Conservation (phyloP, 2,113 vertebrate species). For the Brachypteracias leptosomus region DNA sequence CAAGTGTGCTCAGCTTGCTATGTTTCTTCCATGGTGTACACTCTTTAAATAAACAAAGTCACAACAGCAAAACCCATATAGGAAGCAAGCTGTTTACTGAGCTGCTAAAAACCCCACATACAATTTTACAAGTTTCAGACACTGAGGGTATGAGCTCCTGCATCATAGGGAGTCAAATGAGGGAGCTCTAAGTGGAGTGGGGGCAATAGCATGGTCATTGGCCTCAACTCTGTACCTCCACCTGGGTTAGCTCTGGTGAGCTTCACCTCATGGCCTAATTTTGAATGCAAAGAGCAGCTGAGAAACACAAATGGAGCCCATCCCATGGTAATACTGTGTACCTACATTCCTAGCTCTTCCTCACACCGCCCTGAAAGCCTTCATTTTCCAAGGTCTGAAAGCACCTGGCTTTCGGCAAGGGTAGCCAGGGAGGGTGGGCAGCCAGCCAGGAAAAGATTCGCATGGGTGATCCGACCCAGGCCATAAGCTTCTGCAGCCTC, state of each 20-base stretch:
- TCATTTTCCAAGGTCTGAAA: neutral
- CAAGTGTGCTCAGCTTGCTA: neutral
- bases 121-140: neutral
- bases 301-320: neutral
- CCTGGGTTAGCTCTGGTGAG: neutral
- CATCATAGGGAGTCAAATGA: fast-evolving
- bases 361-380: neutral
- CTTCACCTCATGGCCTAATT: neutral
- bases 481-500: neutral
- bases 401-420: neutral
- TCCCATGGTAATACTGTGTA: fast-evolving
- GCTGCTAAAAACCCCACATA: neutral
- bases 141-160: neutral
- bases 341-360: neutral
- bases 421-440: neutral
- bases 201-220: neutral
- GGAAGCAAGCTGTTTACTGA: neutral
- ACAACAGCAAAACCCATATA: neutral
- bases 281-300: neutral
- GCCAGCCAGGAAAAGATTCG: neutral
- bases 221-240: neutral
- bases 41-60: neutral
- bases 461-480: fast-evolving
- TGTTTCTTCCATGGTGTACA: neutral
- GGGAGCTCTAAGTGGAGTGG: neutral